Conservation (phyloP, 2,797 vertebrate species). For the Garrulus glandarius region DNA sequence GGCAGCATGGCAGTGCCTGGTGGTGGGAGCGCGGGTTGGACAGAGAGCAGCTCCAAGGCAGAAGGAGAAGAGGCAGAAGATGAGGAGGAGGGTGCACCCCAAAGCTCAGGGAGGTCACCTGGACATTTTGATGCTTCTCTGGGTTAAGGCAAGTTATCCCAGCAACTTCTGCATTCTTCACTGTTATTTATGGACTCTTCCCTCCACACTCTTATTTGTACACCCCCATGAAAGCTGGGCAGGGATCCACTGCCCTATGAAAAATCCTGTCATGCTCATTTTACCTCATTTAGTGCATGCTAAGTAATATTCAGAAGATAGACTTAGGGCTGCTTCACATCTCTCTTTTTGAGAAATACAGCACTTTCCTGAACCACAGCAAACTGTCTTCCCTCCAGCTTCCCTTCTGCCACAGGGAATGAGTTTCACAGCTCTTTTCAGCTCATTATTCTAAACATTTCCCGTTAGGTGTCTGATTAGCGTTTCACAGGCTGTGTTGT, state of each 20-base stretch:
- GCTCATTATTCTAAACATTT: constrained; percentile 21
- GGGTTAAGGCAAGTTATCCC: fast-evolving
- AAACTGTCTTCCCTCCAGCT: background rate
- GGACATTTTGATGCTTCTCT: fast-evolving
- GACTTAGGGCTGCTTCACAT: background rate
- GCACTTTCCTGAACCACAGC: background rate
- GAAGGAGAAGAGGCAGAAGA: background rate
- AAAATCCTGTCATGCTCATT: background rate
- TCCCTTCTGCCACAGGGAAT: background rate
- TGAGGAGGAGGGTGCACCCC: background rate
- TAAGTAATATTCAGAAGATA: background rate
- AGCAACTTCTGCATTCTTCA: background rate
- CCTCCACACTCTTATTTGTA: background rate
- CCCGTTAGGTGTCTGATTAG: constrained; percentile 21
- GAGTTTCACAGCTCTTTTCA: background rate
- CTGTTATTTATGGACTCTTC: background rate
- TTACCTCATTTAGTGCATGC: background rate
- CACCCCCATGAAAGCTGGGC: background rate
- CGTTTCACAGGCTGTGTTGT: background rate
- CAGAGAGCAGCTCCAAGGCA: background rate
- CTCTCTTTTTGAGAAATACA: background rate
- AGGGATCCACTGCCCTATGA: background rate
- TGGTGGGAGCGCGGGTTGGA: fast-evolving
- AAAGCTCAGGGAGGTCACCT: background rate
- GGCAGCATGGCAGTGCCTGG: background rate